phyloP scores from a whole-genome alignment of 2,888 invertebrate genomes.

The Adelognathus sp. region DNA sequence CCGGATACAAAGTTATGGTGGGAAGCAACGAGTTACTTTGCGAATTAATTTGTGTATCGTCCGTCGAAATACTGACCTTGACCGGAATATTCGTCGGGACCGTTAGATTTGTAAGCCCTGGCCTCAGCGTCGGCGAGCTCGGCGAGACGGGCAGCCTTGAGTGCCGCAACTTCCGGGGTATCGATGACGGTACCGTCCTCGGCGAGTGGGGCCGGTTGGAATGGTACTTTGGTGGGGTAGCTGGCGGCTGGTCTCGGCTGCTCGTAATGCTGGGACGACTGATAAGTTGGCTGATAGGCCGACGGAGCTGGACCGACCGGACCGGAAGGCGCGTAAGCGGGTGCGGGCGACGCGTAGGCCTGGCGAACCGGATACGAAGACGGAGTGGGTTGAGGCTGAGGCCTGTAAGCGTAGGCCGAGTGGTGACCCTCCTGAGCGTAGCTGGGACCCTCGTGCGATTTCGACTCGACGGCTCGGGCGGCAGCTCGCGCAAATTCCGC shows the following conservation, averaged over 20 bases:
- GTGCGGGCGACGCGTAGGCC: slow-evolving; percentile 59
- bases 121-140: slow-evolving; percentile 79
- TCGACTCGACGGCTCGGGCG: slow-evolving; percentile 74
- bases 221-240: slow-evolving; percentile 68
- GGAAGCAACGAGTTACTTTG: no score
- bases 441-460: slow-evolving; percentile 59
- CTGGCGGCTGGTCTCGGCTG: slow-evolving; percentile 59
- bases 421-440: slow-evolving; percentile 60
- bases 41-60: no score
- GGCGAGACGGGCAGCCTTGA: slow-evolving; percentile 76
- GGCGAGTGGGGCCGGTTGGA: slow-evolving; percentile 78
- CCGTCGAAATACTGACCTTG: slow-evolving; percentile 64
- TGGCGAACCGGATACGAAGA: slow-evolving; percentile 58
- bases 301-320: slow-evolving; percentile 55
- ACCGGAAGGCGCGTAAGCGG: slow-evolving; percentile 57
- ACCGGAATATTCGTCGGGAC: slow-evolving; percentile 68
- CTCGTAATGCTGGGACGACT: slow-evolving; percentile 58
- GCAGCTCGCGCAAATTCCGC: slow-evolving; percentile 79
- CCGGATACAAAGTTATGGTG: no score
- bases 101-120: slow-evolving; percentile 75
- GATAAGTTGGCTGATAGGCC: slow-evolving; percentile 52
- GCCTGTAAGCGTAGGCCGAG: slow-evolving; percentile 58
- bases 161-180: slow-evolving; percentile 79
- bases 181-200: slow-evolving; percentile 79
- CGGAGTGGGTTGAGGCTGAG: slow-evolving; percentile 48